phyloP scores from a whole-genome alignment of 2,797 vertebrate genomes.

The Synaphobranchus kaupii region DNA sequence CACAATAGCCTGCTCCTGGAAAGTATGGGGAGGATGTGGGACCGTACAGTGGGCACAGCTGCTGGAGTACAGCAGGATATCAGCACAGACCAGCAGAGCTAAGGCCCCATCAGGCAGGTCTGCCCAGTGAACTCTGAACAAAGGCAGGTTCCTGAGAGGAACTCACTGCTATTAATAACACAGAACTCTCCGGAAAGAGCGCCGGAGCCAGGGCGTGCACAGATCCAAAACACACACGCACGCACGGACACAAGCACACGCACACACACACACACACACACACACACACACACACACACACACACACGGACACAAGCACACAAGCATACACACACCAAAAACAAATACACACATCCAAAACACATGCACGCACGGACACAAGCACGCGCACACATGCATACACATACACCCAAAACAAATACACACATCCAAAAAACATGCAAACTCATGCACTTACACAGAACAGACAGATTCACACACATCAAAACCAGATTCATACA shows the following conservation, averaged over 20 bases:
- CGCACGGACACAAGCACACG: neutral
- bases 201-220: slow-evolving; percentile 39
- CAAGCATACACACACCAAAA: neutral
- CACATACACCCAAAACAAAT: too few relatives aligned
- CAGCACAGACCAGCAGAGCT: neutral
- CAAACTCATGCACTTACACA: neutral
- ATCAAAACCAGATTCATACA: too few relatives aligned
- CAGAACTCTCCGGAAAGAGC: slow-evolving; percentile 42
- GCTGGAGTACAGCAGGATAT: neutral
- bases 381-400: too few relatives aligned
- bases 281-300: neutral
- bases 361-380: neutral
- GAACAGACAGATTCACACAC: neutral
- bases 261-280: neutral
- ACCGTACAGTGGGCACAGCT: neutral
- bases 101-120: slow-evolving; percentile 1
- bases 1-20: neutral
- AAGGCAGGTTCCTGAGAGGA: slow-evolving; percentile 40
- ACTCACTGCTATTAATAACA: slow-evolving; percentile 46
- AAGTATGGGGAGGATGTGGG: neutral
- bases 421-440: neutral
- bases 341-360: neutral
- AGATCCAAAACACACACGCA: neutral
- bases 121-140: slow-evolving; percentile 29
- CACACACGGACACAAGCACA: too few relatives aligned